Base-by-base conservation (phyloP, 2,113 vertebrate genomes). In the Galbula dea region DNA sequence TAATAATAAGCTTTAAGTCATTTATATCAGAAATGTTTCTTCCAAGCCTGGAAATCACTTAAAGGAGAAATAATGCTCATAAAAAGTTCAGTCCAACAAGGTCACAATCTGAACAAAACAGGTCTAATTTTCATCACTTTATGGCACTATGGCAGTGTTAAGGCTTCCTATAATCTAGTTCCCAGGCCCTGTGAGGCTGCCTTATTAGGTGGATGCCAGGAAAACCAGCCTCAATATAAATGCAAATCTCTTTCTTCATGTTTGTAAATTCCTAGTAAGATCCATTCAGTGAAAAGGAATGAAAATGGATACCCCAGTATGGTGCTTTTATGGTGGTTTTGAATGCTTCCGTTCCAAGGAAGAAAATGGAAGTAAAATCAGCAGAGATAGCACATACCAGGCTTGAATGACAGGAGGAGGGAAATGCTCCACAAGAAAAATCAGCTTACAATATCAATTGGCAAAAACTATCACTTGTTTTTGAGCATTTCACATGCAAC, bases 1-100 rank as follows among this genome's bases (percentile, higher is more conserved):
- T 11, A 78, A 76, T 58, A 92, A 73, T 65, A 93, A 89, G 48
- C 32, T 88, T 86, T 76, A 74, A 86, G 65, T 94, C 52, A 37
- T 95, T 95, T 93, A 18, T 75, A 88, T 55, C 59, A n/a, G 57
- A 88, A 95, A 55, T 54, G 37, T 3, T 57, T 93, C 87, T 91
- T 76, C 79, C 59, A 65, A 79, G 59, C 52, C 67, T 89, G 68
- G 81, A 83, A 93, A 75, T 54, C 62, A 87, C 22, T 49, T 48
- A 71, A 78, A 78, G 39, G 32, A 81, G 66, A 91, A 93, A 81
- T 5, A 69, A 36, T 37, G 17, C 26, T 71, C 18, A 65, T 39
- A 63, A 83, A 68, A 89, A 81, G 39, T 46, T 83, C 26, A 37
- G 15, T 73, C 82, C 55, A 58, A 46, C 39, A 96, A 63, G 69